phyloP scores from a whole-genome alignment of 1,140 invertebrate species.

The Wasmannia auropunctata region DNA sequence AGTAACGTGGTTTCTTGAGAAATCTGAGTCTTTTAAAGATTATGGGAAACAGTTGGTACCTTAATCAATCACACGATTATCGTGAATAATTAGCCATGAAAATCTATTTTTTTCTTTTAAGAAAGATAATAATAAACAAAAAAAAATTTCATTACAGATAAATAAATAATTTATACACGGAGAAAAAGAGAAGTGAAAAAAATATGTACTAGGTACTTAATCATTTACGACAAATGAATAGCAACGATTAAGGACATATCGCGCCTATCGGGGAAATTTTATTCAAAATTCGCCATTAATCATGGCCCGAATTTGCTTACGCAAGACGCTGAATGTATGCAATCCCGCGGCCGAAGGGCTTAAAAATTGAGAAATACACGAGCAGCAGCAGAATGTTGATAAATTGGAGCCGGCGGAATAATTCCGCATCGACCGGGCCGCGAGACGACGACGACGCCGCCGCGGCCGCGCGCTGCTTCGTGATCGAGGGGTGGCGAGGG shows the following conservation, averaged over 20 bases:
- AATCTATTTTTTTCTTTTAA: background rate
- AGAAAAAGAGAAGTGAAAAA: background rate
- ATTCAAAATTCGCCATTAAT: slow-evolving; percentile 39
- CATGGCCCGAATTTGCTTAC: slow-evolving; percentile 35
- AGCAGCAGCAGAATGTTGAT: slow-evolving; percentile 28
- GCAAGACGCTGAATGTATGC: background rate
- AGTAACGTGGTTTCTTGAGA: background rate
- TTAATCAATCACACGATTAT: background rate
- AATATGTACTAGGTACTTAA: background rate
- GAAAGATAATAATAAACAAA: background rate
- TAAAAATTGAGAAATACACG: slow-evolving; percentile 31
- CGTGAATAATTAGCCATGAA: background rate
- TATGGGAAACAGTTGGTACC: background rate
- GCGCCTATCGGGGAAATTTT: slow-evolving; percentile 18
- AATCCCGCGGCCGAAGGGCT: background rate
- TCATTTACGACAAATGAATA: slow-evolving; percentile 24
- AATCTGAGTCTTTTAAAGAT: background rate
- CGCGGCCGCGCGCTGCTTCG: background rate
- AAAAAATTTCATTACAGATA: background rate
- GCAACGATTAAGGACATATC: slow-evolving; percentile 14
- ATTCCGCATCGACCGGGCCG: slow-evolving; percentile 32
- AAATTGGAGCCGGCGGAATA: slow-evolving; percentile 32
- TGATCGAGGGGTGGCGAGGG: slow-evolving; percentile 10
- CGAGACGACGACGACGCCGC: no score
- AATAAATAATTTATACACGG: background rate